A percentile compares a stretch with the other conserved stretches of the same genome.
phyloP scores from a whole-genome alignment of 1,140 invertebrate species.

The Agrilus planipennis region DNA sequence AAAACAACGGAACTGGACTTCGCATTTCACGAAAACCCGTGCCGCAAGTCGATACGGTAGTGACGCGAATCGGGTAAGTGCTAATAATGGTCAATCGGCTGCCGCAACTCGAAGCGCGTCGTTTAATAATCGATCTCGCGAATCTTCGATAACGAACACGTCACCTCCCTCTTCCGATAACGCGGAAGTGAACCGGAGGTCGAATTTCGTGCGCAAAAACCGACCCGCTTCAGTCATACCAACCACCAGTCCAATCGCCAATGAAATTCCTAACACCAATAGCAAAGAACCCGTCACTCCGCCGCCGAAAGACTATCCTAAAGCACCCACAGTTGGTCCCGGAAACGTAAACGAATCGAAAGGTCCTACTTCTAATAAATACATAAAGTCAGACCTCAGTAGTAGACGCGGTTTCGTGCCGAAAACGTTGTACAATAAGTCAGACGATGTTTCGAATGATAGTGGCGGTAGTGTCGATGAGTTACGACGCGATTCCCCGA shows the following conservation, averaged over 20 bases:
- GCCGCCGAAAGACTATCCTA: slow-evolving; percentile 6
- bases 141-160: slow-evolving; percentile 38
- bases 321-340: slow-evolving; percentile 12
- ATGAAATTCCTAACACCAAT: too few relatives aligned
- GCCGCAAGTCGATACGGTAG: slow-evolving; percentile 45
- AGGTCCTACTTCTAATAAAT: slow-evolving; percentile 23
- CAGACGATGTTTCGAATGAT: background rate
- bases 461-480: background rate
- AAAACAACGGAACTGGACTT: slow-evolving; percentile 83
- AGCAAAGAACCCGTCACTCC: slow-evolving; percentile 29
- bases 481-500: slow-evolving; percentile 4
- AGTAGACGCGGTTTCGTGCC: background rate
- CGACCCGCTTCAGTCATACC: slow-evolving; percentile 30
- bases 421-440: slow-evolving; percentile 6
- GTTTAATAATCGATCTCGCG: slow-evolving; percentile 32
- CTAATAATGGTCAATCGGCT: slow-evolving; percentile 30
- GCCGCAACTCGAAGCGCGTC: slow-evolving; percentile 33
- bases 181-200: slow-evolving; percentile 29
- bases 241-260: slow-evolving; percentile 24
- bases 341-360: slow-evolving; percentile 31
- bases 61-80: slow-evolving; percentile 43
- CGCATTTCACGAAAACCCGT: slow-evolving; percentile 70
- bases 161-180: slow-evolving; percentile 37
- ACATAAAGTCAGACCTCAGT: background rate
- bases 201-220: slow-evolving; percentile 26